Evolutionary conservation across 2,797 vertebrate species (phyloP), one percentile per base, ranked within the genome.

Genomic region (Jordanella pulchra): DNA sequence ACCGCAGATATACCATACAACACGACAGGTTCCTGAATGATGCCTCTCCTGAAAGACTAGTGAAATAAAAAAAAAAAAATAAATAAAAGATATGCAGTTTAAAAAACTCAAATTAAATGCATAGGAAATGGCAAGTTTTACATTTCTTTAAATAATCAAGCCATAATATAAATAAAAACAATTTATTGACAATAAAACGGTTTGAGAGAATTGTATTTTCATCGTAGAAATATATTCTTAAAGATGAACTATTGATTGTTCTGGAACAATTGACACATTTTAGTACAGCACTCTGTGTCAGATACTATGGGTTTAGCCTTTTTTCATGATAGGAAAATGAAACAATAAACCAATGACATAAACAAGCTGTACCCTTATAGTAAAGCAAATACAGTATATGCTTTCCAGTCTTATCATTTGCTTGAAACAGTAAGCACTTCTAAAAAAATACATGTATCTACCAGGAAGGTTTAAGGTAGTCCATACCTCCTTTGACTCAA

Each of bases 21-120:
- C 30, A 9, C 12, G 0, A 56, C 1, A 1, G 30, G 87, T 89
- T 90, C 88, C 85, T 69, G 61, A 25, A 0, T 25, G 28, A 0
- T 42, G 30, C 17, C 28, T 32, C 35, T 21, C 18, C 3, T 21
- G 27, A 18, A 30, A 1, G 27, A 21, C 28, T n/a, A n/a, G n/a
- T n/a, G n/a, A n/a, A n/a, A n/a, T n/a, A n/a, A n/a, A n/a, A n/a
- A n/a, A n/a, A n/a, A n/a, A n/a, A n/a, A n/a, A n/a, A n/a, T n/a
- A n/a, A n/a, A n/a, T n/a, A n/a, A n/a, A 39, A 39, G 5, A 56
- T 58, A 11, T 58, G 56, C 21, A 21, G 48, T 50, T 50, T 23
- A 50, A 50, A 21, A 7, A 48, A 48, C 47, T 48, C 15, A 56
- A 56, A 56, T 28, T 13, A 30, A 56, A 56, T 30, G 14, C 14